A percentile compares a stretch with the other conserved stretches of the same genome.
phyloP scores from a whole-genome alignment of 2,888 invertebrate species.

The Sinelater perroti region DNA sequence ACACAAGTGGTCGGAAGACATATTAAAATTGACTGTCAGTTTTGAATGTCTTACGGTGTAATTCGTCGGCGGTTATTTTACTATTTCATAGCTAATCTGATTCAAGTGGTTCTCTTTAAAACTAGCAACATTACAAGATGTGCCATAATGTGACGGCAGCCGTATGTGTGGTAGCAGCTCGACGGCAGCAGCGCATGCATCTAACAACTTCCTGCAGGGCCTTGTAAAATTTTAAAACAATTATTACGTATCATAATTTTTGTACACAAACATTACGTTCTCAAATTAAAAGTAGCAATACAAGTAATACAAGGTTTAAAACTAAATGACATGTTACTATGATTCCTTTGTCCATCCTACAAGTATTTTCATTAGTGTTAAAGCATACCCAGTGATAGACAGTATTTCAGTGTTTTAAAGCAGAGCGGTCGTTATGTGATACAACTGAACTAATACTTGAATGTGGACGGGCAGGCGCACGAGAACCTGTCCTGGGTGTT shows the following conservation, averaged over 20 bases:
- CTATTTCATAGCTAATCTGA: constrained; percentile 22
- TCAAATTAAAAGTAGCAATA: constrained; percentile 34
- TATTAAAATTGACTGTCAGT: constrained; percentile 42
- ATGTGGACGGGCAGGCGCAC: constrained; percentile 98
- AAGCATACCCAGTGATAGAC: constrained; percentile 27
- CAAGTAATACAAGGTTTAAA: constrained; percentile 31
- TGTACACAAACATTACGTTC: constrained; percentile 37
- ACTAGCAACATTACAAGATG: constrained; percentile 19
- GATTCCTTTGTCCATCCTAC: constrained; percentile 28
- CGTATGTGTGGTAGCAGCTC: too few species aligned
- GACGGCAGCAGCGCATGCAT: too few species aligned
- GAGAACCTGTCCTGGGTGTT: constrained; percentile 94
- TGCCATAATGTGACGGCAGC: constrained; percentile 1
- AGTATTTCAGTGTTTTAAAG: constrained; percentile 66
- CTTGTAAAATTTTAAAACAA: constrained; percentile 32
- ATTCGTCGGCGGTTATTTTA: constrained; percentile 28
- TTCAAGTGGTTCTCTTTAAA: constrained; percentile 17
- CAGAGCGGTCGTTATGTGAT: constrained; percentile 92
- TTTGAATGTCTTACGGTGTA: constrained; percentile 27
- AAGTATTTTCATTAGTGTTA: constrained; percentile 35
- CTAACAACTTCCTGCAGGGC: constrained; percentile 23
- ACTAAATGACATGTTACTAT: constrained; percentile 35
- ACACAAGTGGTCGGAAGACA: constrained; percentile 5
- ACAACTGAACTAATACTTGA: constrained; percentile 96
- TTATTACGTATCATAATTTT: constrained; percentile 38